phyloP scores from a whole-genome alignment of 2,113 vertebrate genomes.

The Takifugu flavidus region DNA sequence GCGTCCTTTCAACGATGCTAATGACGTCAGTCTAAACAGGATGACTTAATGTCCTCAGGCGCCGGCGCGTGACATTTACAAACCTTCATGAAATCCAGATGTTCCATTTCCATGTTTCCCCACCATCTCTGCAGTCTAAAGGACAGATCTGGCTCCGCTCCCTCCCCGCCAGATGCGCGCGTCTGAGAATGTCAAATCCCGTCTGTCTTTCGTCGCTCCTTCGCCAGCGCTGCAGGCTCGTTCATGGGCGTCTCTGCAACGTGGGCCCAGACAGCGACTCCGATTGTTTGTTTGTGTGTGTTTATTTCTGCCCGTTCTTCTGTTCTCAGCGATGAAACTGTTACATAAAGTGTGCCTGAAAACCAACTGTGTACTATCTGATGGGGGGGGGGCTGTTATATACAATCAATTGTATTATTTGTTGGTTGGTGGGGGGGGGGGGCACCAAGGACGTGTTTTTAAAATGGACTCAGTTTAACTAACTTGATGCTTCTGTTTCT shows the following conservation, averaged over 20 bases:
- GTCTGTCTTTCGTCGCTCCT: constrained; percentile 20
- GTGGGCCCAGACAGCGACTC: background rate
- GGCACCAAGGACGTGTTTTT: constrained; percentile 66
- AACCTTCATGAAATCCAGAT: too few species aligned
- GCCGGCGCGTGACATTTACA: too few species aligned
- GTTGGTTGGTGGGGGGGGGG: constrained; percentile 32
- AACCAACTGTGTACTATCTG: constrained; percentile 65
- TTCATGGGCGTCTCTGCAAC: constrained; percentile 62
- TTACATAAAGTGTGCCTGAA: constrained; percentile 93
- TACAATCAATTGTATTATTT: constrained; percentile 82
- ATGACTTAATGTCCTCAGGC: too few species aligned
- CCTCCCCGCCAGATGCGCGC: constrained; percentile 36
- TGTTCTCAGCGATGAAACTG: constrained; percentile 72
- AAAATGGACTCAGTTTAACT: constrained; percentile 17
- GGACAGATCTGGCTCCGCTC: constrained; percentile 32
- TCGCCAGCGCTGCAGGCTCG: constrained; percentile 32
- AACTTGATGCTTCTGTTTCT: constrained; percentile 28
- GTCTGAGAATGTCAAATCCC: constrained; percentile 4
- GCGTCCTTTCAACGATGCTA: too few species aligned
- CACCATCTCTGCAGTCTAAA: constrained; percentile 20
- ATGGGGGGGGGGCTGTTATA: constrained; percentile 73
- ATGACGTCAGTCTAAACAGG: too few species aligned
- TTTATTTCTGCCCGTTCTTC: constrained; percentile 3
- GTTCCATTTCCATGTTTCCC: too few species aligned
- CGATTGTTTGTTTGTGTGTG: constrained; percentile 58